Base-by-base conservation (phyloP, 2,888 invertebrate genomes). In the Hyppa rectilinea region DNA sequence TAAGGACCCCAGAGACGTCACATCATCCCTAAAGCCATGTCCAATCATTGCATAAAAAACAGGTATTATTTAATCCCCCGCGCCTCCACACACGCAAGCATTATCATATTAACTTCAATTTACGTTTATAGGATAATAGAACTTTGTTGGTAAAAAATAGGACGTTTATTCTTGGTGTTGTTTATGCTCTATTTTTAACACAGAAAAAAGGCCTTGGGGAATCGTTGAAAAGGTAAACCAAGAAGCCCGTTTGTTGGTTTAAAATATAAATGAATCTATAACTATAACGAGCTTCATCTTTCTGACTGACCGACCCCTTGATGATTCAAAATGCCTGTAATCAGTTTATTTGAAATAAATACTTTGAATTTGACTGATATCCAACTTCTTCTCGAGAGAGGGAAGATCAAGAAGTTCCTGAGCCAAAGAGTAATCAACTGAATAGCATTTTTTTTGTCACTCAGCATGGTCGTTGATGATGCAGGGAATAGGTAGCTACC, bases 101-200 rank as follows among this genome's bases (percentile, higher is more conserved):
- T 76, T 76, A 62, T 49, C 61, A 58, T 78, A 59, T 63, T 75
- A 55, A 78, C 73, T 53, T 40, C 56, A 77, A 31, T 47, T 55
- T 47, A 14, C 6, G 4, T n/a, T n/a, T 50, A 45, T 58, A 20
- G n/a, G 7, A 40, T 36, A 53, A 47, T 43, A 47, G 58, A 38
- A 31, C 53, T 55, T n/a, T 20, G 23, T 34, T 1, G 7, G 52
- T 71, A 53, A 55, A 55, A n/a, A 59, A 59, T 75, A 75, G 20
- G 0, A n/a, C 29, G 23, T n/a, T 49, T 75, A 49, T 59, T 34
- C 20, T 12, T 55, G 10, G 9, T 29, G n/a, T n/a, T 49, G 53
- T 55, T 29, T 29, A 12, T 36, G 14, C 3, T 23, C 36, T 43
- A 36, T 49, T 71, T 55, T 34, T 20, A 6, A 34, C 23, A 23